Evolutionary conservation across 2,888 invertebrate genomes (phyloP).

Genomic region (Cylloceria caligata): DNA sequence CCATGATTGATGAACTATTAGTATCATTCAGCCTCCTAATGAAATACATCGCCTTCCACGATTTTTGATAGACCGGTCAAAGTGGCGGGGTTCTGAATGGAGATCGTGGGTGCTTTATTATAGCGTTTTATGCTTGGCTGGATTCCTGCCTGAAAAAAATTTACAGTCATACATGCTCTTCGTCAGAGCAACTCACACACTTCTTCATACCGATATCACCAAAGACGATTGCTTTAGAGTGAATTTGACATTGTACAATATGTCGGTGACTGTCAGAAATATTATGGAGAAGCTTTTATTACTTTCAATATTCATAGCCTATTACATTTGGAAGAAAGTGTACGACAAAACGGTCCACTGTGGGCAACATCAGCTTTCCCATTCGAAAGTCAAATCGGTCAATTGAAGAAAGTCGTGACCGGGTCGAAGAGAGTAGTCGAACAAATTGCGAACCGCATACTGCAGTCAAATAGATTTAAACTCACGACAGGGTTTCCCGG

Average conservation of each 20-base stretch:
- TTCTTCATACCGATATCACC: conserved; percentile 56
- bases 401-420: not conserved
- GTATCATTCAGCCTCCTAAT: conserved; percentile 7
- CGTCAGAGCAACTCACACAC: conserved; percentile 49
- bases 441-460: not conserved
- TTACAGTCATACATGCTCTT: conserved; percentile 24
- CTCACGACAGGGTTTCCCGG: not conserved
- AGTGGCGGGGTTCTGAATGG: conserved; percentile 13
- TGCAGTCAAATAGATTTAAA: not conserved
- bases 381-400: conserved; percentile 49
- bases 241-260: conserved; percentile 62
- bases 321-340: conserved; percentile 59
- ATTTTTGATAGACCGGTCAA: not conserved
- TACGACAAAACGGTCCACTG: conserved; percentile 60
- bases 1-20: not conserved
- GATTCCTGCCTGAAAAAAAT: conserved; percentile 11
- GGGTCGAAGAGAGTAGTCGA: not conserved
- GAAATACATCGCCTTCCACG: conserved; percentile 4
- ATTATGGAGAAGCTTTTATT: conserved; percentile 60
- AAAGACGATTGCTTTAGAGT: conserved; percentile 59
- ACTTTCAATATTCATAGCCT: conserved; percentile 67
- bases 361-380: conserved; percentile 65
- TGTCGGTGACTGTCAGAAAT: conserved; percentile 56
- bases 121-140: not conserved
- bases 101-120: not conserved